Evolutionary conservation across 2,888 invertebrate genomes (phyloP), one percentile per base, ranked within the genome.

Genomic region (Watsonalla cultraria): DNA sequence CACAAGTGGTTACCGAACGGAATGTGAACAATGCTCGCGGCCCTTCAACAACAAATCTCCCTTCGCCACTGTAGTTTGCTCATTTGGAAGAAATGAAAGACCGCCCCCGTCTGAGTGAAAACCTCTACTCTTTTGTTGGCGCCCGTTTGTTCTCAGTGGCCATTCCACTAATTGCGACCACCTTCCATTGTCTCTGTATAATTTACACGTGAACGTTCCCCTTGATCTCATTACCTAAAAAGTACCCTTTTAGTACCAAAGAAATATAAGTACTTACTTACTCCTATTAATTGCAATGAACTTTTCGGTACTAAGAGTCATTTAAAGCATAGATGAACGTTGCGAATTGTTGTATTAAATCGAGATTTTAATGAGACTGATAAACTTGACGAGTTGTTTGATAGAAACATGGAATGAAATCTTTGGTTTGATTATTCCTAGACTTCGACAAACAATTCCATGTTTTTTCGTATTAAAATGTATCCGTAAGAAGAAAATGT

Each of bases 1-100:
- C 79, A 76, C 77, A 86, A 87, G 85, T 87, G 86, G 80, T 87
- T 82, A 80, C 82, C 83, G 84, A 86, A 86, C 84, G 76, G 71
- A 66, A 76, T 67, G 75, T 65, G 82, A 86, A 88, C 87, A 88
- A 88, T 82, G 75, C 76, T 73, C 75, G 78, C 77, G 84, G 84
- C 84, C 81, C 82, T 74, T 78, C 63, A 82, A 83, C 84, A 84
- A 86, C 85, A 84, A 86, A 85, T 86, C 83, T 86, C 86, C 84
- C 86, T 86, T 74, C 74, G 76, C 69, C 78, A 72, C 78, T 80
- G 82, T 86, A 87, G 89, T 87, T 87, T 89, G 90, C 86, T 90
- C 90, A 90, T 89, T 90, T 89, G 89, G 89, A 89, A 89, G 89
- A 86, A 86, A 87, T 85, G 89, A 86, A 86, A 87, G 83, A 81